phyloP scores from a whole-genome alignment of 2,113 vertebrate species.

The Colius striatus region DNA sequence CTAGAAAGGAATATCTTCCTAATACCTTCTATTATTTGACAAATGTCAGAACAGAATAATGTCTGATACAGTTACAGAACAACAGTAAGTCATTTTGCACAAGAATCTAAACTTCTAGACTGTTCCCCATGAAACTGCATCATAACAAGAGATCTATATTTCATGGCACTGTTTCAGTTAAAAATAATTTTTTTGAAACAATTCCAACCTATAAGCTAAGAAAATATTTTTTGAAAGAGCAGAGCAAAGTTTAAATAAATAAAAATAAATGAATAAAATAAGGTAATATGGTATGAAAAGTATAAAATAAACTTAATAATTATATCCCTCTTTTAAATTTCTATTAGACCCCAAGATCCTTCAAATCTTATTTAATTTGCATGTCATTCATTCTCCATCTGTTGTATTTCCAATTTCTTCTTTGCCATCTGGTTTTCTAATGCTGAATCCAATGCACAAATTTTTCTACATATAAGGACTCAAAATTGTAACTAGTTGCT shows the following conservation, averaged over 20 bases:
- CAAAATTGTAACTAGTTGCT: background rate
- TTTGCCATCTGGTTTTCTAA: conserved; percentile 40
- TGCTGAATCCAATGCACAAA: background rate
- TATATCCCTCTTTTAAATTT: background rate
- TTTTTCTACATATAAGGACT: background rate
- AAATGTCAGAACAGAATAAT: background rate
- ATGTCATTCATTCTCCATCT: conserved; percentile 33
- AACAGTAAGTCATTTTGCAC: background rate
- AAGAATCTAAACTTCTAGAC: background rate
- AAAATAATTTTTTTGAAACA: background rate
- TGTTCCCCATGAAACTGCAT: background rate
- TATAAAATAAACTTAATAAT: background rate
- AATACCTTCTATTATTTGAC: background rate
- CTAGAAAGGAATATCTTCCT: background rate
- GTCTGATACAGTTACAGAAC: background rate
- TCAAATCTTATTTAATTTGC: background rate
- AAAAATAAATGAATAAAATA: background rate
- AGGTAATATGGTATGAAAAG: background rate
- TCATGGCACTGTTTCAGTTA: background rate
- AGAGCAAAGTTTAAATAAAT: background rate
- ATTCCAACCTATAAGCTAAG: background rate
- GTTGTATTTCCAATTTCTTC: conserved; percentile 22
- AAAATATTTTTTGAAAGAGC: background rate
- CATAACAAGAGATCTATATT: background rate
- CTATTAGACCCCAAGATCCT: background rate